Conservation (phyloP, 2,113 vertebrate genomes). For the Cyphomyrus discorhynchus region DNA sequence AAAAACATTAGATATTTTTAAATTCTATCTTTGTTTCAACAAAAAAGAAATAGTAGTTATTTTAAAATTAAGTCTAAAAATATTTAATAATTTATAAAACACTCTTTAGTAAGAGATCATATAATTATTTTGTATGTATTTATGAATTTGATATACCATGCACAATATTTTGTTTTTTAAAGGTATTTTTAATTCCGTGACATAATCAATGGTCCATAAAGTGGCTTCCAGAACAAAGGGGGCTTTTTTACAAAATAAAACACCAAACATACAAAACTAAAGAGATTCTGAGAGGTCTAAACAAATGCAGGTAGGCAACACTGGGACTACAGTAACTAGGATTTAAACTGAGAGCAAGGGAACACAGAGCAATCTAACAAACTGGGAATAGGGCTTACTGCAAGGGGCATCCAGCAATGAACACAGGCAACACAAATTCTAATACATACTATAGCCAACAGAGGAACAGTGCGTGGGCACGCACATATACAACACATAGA, state of each 20-base stretch:
- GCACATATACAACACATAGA: too few relatives aligned
- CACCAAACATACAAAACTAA: not conserved
- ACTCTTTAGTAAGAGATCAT: too few relatives aligned
- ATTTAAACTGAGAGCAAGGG: not conserved
- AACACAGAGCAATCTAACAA: not conserved
- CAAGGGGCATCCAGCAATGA: not conserved
- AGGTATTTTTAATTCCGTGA: not conserved
- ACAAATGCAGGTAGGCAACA: not conserved
- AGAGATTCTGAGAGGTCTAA: not conserved
- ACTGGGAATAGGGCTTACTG: not conserved
- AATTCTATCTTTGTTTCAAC: not conserved
- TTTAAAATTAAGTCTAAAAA: not conserved
- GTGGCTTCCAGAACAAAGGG: not conserved
- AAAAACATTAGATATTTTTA: not conserved
- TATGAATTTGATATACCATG: too few relatives aligned
- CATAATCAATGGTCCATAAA: not conserved
- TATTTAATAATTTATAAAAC: too few relatives aligned
- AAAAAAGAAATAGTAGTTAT: not conserved
- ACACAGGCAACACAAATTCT: too few relatives aligned
- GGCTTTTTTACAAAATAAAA: not conserved
- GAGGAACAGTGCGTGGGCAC: too few relatives aligned
- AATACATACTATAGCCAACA: too few relatives aligned
- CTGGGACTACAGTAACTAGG: not conserved
- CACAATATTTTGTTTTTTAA: not conserved
- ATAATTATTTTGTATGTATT: too few relatives aligned